Conservation (phyloP, 1,140 invertebrate species). For the Condylostylus longicornis region DNA sequence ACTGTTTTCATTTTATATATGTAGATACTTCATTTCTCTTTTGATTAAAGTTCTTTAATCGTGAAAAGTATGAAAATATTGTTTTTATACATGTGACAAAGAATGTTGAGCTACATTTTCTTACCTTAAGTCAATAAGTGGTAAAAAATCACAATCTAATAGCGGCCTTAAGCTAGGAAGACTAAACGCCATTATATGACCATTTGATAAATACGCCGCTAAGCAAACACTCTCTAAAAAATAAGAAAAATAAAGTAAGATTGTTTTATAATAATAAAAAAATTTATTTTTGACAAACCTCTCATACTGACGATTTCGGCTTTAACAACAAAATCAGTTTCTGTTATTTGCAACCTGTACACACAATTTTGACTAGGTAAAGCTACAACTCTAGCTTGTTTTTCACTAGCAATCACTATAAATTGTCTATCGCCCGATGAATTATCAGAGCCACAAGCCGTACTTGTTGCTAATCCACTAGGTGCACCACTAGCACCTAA, state of each 20-base stretch:
- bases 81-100: too few relatives aligned
- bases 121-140: conserved; percentile 85
- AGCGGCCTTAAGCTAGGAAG: conserved; percentile 82
- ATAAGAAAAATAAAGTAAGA: conserved; percentile 1
- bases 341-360: conserved; percentile 69
- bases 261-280: not conserved
- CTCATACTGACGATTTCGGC: conserved; percentile 85
- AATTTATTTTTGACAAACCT: conserved; percentile 40
- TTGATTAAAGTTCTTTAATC: too few relatives aligned
- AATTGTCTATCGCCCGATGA: conserved; percentile 75
- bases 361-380: conserved; percentile 87
- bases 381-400: conserved; percentile 84
- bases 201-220: conserved; percentile 84
- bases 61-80: too few relatives aligned
- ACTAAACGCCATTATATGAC: conserved; percentile 81
- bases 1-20: too few relatives aligned
- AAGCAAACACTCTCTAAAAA: conserved; percentile 83
- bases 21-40: too few relatives aligned
- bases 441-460: conserved; percentile 32
- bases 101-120: too few relatives aligned
- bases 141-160: conserved; percentile 85
- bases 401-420: conserved; percentile 84
- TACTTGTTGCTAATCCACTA: conserved; percentile 5
- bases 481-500: conserved; percentile 34
- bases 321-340: conserved; percentile 83